Evolutionary conservation across 2,113 vertebrate species (phyloP).

Genomic region (Stegastes partitus): DNA sequence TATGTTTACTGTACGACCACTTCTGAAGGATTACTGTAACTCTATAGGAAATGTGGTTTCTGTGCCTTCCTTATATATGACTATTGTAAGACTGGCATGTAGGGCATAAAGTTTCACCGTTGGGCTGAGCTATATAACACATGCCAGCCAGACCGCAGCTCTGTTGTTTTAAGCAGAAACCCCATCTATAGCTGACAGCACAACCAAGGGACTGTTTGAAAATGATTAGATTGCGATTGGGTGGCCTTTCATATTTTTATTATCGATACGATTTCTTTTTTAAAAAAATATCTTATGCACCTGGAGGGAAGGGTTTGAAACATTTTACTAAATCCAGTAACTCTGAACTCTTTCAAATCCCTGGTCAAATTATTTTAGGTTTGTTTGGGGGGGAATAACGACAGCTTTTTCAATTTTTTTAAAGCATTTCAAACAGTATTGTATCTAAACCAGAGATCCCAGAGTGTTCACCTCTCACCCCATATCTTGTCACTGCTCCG

Average conservation of each 20-base stretch:
- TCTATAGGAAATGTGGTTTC: slow-evolving; percentile 60
- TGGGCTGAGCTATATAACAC: slow-evolving; percentile 20
- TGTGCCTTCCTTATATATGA: slow-evolving; percentile 40
- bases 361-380: neutral
- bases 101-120: slow-evolving; percentile 15
- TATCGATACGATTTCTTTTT: too few relatives aligned
- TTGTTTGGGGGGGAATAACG: too few relatives aligned
- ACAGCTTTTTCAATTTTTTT: neutral
- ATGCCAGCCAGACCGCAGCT: slow-evolving; percentile 3
- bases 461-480: too few relatives aligned
- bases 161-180: slow-evolving; percentile 25
- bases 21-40: slow-evolving; percentile 62
- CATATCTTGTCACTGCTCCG: too few relatives aligned
- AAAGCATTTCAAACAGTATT: too few relatives aligned
- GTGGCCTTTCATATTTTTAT: neutral
- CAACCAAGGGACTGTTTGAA: neutral
- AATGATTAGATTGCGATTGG: neutral
- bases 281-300: too few relatives aligned
- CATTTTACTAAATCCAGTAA: neutral
- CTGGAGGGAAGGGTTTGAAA: neutral
- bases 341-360: neutral
- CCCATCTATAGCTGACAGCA: neutral
- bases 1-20: slow-evolving; percentile 65
- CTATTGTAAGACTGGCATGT: slow-evolving; percentile 38
- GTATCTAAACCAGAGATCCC: too few relatives aligned